Conservation (phyloP, 2,113 vertebrate species). For the Spea multiplicata region DNA sequence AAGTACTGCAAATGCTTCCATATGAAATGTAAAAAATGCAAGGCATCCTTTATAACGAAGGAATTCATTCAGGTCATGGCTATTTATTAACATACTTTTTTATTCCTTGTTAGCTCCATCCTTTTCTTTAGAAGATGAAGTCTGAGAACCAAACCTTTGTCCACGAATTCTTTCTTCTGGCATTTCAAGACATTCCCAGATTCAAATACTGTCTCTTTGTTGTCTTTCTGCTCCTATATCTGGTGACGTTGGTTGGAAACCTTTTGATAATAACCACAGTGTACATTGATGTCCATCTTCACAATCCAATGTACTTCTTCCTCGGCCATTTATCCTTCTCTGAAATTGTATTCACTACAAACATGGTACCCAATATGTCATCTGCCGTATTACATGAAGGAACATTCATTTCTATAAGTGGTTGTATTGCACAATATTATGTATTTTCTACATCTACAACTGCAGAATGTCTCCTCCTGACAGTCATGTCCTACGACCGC, state of each 20-base stretch:
- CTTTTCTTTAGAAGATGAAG: not conserved
- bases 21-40: too few species aligned
- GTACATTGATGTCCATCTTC: not conserved
- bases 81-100: too few species aligned
- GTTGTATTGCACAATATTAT: not conserved
- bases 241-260: not conserved
- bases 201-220: not conserved
- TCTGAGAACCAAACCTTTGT: not conserved
- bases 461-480: conserved; percentile 8
- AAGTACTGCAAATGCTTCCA: too few species aligned
- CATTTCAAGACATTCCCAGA: not conserved
- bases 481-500: conserved; percentile 13
- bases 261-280: not conserved
- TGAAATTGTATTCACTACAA: conserved; percentile 15
- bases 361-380: not conserved
- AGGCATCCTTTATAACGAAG: too few species aligned
- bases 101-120: not conserved
- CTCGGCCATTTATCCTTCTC: not conserved
- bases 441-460: not conserved
- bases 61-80: too few species aligned
- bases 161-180: too few species aligned
- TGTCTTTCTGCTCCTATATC: not conserved
- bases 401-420: not conserved
- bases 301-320: conserved; percentile 12
- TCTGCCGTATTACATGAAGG: not conserved